Evolutionary conservation across 2,888 invertebrate genomes (phyloP).

Genomic region (Polylopha cassiicola): DNA sequence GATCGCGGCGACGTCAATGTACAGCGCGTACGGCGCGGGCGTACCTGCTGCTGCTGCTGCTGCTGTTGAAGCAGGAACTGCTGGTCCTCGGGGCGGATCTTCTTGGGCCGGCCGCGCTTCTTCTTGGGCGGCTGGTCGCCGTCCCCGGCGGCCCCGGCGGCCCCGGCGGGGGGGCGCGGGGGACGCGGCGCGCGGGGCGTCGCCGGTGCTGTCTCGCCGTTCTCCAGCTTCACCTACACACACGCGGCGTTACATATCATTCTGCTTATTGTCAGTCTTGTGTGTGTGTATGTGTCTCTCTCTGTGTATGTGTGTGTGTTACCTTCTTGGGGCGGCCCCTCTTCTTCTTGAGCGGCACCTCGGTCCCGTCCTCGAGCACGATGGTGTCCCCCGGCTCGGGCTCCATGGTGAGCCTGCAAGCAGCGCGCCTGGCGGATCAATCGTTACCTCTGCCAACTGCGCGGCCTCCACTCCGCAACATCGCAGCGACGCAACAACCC

Average conservation of each 20-base stretch:
- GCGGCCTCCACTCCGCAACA: no score
- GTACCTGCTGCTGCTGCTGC: constrained; percentile 61
- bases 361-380: constrained; percentile 79
- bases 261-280: no score
- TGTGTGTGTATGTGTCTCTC: no score
- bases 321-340: constrained; percentile 92
- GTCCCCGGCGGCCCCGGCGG: constrained; percentile 40
- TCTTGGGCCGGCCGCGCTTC: constrained; percentile 92
- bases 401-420: constrained; percentile 70
- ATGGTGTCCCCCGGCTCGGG: constrained; percentile 74
- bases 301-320: no score
- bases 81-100: constrained; percentile 83
- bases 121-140: constrained; percentile 84
- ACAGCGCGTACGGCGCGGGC: no score
- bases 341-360: constrained; percentile 89
- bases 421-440: no score
- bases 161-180: constrained; percentile 51
- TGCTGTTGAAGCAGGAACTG: constrained; percentile 71
- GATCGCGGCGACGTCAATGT: no score
- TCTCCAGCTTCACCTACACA: constrained; percentile 75
- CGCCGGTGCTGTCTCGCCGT: constrained; percentile 80
- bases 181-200: constrained; percentile 69
- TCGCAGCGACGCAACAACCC: no score
- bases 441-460: constrained; percentile 17
- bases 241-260: no score